phyloP scores from a whole-genome alignment of 2,113 vertebrate species.

The Lophochroa leadbeateri region DNA sequence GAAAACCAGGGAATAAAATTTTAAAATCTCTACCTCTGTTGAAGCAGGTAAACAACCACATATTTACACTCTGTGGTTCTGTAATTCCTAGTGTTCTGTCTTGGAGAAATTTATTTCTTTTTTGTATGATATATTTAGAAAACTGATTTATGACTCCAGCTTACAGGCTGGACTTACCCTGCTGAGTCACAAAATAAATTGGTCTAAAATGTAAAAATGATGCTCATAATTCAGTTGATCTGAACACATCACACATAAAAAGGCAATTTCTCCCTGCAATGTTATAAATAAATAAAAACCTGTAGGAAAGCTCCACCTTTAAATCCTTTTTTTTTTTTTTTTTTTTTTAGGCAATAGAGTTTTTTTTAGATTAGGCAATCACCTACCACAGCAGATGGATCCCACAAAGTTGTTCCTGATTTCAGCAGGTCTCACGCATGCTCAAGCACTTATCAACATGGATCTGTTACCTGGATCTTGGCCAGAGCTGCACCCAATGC shows the following conservation, averaged over 20 bases:
- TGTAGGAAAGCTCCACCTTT: neutral
- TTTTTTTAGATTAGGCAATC: neutral
- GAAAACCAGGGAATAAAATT: neutral
- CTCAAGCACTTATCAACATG: neutral
- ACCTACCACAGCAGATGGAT: neutral
- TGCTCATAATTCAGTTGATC: constrained; percentile 33
- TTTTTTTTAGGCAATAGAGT: no score
- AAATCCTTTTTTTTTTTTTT: neutral
- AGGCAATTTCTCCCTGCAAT: constrained; percentile 9
- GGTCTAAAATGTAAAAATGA: constrained; percentile 3
- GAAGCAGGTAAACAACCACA: neutral
- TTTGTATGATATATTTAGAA: neutral
- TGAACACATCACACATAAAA: neutral
- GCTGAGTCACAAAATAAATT: constrained; percentile 35
- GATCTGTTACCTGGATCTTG: neutral
- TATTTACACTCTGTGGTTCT: neutral
- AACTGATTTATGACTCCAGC: constrained; percentile 42
- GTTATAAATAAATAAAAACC: neutral
- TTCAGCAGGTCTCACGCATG: neutral
- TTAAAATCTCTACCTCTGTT: neutral
- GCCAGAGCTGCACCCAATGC: neutral
- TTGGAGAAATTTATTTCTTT: neutral
- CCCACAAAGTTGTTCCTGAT: neutral
- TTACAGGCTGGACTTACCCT: neutral
- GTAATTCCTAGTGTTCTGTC: neutral